Base-by-base conservation (phyloP, 2,888 invertebrate species). In the Synergus gifuensis region DNA sequence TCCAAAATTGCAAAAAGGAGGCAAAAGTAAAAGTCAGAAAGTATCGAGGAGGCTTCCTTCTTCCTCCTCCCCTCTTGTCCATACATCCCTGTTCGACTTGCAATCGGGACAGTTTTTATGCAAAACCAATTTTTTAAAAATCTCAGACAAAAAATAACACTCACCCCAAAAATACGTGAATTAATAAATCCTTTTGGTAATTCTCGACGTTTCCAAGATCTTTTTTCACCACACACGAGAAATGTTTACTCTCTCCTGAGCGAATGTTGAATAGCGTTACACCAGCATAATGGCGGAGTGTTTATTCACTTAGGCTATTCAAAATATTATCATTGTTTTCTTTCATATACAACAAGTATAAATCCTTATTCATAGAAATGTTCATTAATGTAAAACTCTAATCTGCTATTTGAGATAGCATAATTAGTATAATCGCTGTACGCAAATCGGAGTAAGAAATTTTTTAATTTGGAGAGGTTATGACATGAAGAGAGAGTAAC, bases 251-350 rank as follows among this genome's bases (percentile, higher is more conserved):
- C 49, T 73, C n/a, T 69, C 16, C 28, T 49, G 28, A 16, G 46
- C 36, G 54, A 54, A 5, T 44, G 46, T 67, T 46, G 67, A 67
- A 54, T 40, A 73, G 73, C 73, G 73, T 73, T 73, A 49, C 69
- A 73, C 14, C 44, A 44, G 46, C 36, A 49, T 54, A 28, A 49
- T 49, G 69, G 67, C 66, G 22, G 44, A 66, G 49, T 49, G 46
- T 49, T 49, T 49, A 69, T 69, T 28, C 36, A 28, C 46, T 49
- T n/a, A n/a, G 36, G 40, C 4, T 16, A 40, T 36, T 64, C n/a
- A 16, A 14, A 64, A 28, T 64, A 40, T 40, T 40, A 36, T n/a
- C 40, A 58, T 40, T 16, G n/a, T 64, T 63, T 64, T 36, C 14
- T 40, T 14, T n/a, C n/a, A 5, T n/a, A 8, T 8, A 1, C n/a